Evolutionary conservation across 2,888 invertebrate species (phyloP), one percentile per base, ranked within the genome.

Genomic region (Trissonchulus sp.): DNA sequence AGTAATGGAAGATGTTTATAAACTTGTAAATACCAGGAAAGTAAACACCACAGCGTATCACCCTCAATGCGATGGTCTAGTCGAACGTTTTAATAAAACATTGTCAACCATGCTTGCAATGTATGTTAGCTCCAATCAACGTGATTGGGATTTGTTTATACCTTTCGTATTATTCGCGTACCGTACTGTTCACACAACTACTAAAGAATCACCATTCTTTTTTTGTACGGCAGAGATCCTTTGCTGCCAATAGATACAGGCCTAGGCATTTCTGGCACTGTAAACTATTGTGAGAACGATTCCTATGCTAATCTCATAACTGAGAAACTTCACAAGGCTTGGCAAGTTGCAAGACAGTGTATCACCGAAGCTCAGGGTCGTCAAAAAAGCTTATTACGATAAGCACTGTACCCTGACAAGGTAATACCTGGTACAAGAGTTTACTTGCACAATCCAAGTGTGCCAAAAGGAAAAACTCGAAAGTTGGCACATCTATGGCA

Each of bases 1-100:
- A 30, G 34, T 79, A 30, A 38, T 79, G 23, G 60, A 69, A 48
- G 8, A 30, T 3, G 72, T 79, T 0, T 76, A 73, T 34, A 37
- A 75, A 36, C 34, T 75, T 79, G 78, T 63, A 80, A 81, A 72
- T 63, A 78, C 34, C 80, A 80, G n/a, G n/a, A n/a, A n/a, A n/a
- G n/a, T n/a, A n/a, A n/a, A n/a, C n/a, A n/a, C n/a, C n/a, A n/a
- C n/a, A n/a, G n/a, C n/a, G n/a, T n/a, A n/a, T n/a, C n/a, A n/a
- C n/a, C n/a, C n/a, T n/a, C n/a, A n/a, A n/a, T n/a, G n/a, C n/a
- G n/a, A n/a, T n/a, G n/a, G n/a, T n/a, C n/a, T n/a, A n/a, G n/a
- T n/a, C n/a, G n/a, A n/a, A n/a, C n/a, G n/a, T n/a, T n/a, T n/a
- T n/a, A n/a, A n/a, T n/a, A n/a, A n/a, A n/a, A n/a, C n/a, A 1